Conservation (phyloP, 2,888 invertebrate species). For the Euphydryas editha region DNA sequence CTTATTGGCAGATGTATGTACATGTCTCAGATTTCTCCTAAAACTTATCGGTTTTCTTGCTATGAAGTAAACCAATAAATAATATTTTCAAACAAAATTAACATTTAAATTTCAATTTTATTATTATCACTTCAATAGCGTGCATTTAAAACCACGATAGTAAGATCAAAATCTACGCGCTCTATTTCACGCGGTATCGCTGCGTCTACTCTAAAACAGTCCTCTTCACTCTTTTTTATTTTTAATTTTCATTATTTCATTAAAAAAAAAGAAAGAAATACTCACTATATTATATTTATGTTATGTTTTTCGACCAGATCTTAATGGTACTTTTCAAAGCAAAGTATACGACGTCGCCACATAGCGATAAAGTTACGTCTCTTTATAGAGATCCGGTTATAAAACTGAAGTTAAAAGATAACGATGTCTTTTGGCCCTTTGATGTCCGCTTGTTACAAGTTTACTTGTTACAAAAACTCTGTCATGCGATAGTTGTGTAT, state of each 20-base stretch:
- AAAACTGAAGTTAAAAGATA: constrained; percentile 44
- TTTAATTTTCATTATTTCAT: background rate
- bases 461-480: constrained; percentile 47
- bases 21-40: no score
- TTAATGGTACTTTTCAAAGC: constrained; percentile 10
- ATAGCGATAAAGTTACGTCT: constrained; percentile 31
- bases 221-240: background rate
- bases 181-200: no score
- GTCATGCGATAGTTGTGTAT: constrained; percentile 41
- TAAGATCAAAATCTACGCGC: no score
- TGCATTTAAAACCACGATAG: no score
- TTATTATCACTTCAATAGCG: no score
- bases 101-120: no score
- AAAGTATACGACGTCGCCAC: constrained; percentile 28
- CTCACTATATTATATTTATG: background rate
- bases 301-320: background rate
- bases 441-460: constrained; percentile 46
- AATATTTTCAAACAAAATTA: no score
- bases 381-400: constrained; percentile 36
- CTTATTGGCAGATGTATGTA: no score
- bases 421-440: constrained; percentile 43
- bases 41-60: no score
- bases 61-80: no score
- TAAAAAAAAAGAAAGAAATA: background rate
- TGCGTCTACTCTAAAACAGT: no score